Evolutionary conservation across 2,113 vertebrate genomes (phyloP), one percentile per base, ranked within the genome.

Genomic region (Lethenteron reissneri): DNA sequence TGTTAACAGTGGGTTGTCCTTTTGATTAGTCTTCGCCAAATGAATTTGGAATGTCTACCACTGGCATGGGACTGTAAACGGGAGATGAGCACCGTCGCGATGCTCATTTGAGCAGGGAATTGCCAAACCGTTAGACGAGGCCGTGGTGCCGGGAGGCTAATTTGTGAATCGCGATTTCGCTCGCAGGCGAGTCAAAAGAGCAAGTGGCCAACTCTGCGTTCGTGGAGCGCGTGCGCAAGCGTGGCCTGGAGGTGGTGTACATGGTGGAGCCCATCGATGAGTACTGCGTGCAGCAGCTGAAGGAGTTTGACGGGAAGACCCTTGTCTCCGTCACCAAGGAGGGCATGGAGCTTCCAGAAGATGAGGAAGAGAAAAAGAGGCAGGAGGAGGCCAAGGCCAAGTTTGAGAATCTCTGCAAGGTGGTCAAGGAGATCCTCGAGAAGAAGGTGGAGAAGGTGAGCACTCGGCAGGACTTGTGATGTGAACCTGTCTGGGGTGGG

Each of bases 391-490:
- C 88, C 78, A 92, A 91, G 75, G 81, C 88, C 11, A 95, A 88
- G 76, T 95, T 89, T 10, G 87, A 95, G 75, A 87, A 78, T 62
- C 85, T 95, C 58, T 96, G 91, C 82, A 96, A 90, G 75, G 85
- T 96, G 70, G 95, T 90, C 89, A 95, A 94, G 75, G 92, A 95
- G 76, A 92, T 97, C 70, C 77, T 95, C 69, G 91, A 95, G 79
- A 95, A 95, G 82, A 96, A 97, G 74, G 90, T 95, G 57, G 92
- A 97, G 75, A 97, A 96, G 87, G 92, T 91, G 71, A 77, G 80
- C 57, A 15, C 57, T 41, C 41, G 41, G 41, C 41, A 41, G 41
- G 41, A 41, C 41, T 41, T 41, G 41, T 41, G 41, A 41, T 41
- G 41, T 41, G 41, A 41, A 41, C 41, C 41, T 41, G 41, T 41